Base-by-base conservation (phyloP, 2,888 invertebrate genomes). In the Cosmopolites sordidus region DNA sequence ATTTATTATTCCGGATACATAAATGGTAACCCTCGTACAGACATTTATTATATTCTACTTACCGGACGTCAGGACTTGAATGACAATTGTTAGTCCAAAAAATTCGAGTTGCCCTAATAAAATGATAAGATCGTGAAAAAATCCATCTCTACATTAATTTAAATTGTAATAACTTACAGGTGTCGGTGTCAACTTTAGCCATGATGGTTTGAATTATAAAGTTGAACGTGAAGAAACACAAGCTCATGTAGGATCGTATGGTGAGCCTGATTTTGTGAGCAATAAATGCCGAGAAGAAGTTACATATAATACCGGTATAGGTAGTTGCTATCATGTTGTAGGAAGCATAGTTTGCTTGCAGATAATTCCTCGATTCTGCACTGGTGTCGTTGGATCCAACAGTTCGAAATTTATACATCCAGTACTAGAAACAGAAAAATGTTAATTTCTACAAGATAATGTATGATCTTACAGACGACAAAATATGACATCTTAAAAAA, bases 351-450 rank as follows among this genome's bases (percentile, higher is more conserved):
- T 33, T 38, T 1, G 33, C 39, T 39, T 46, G 46, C 11, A 46
- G 6, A 15, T 46, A 8, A 12, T 29, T 46, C 14, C 46, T 16
- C 15, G 37, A 5, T 8, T 16, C 30, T 12, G 46, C 38, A 12
- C 9, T 17, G 16, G 29, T 17, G 12, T 38, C 12, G 14, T 33
- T 16, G 5, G 22, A 17, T 11, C 16, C 33, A 4, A 39, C 16
- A n/a, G 29, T 33, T 17, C 46, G 12, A 16, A 38, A 46, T 46
- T 46, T 46, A 16, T 46, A 46, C 46, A 46, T 46, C 46, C 46
- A 46, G 33, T 46, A 46, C 46, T 46, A 14, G 38, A 46, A 27
- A 33, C 4, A 33, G 11, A 33, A 12, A 33, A 9, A 33, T n/a
- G n/a, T n/a, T n/a, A n/a, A n/a, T n/a, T n/a, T n/a, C n/a, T n/a